Conservation (phyloP, 92 coral and sea anemone species). For the Porites evermanni region DNA sequence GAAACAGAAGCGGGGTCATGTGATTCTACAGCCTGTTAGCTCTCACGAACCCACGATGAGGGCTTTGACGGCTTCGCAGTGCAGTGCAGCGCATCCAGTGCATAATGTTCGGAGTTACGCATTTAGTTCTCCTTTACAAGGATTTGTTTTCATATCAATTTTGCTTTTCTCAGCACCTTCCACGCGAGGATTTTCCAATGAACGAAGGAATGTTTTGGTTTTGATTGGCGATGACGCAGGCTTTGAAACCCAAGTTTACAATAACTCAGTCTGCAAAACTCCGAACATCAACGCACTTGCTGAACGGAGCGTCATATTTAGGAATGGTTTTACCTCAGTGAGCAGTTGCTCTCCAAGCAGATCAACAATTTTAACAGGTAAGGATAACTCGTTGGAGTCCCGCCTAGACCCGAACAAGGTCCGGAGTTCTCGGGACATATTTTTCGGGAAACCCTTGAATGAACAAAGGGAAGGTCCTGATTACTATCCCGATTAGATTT, state of each 20-base stretch:
- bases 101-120: not conserved
- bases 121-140: not conserved
- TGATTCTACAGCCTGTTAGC: too few relatives aligned
- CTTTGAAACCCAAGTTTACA: slow-evolving; percentile 87
- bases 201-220: slow-evolving; percentile 67
- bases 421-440: too few relatives aligned
- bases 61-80: too few relatives aligned
- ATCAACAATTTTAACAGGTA: slow-evolving; percentile 94
- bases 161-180: not conserved
- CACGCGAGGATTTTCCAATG: not conserved
- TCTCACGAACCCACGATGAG: too few relatives aligned
- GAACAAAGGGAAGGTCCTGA: too few relatives aligned
- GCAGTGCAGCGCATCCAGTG: too few relatives aligned
- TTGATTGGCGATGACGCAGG: slow-evolving; percentile 91
- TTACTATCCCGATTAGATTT: too few relatives aligned
- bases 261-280: slow-evolving; percentile 82
- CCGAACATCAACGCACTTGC: slow-evolving; percentile 86
- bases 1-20: too few relatives aligned
- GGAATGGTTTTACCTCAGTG: slow-evolving; percentile 90
- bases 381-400: not conserved
- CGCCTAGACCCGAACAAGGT: not conserved
- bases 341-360: slow-evolving; percentile 97
- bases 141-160: not conserved
- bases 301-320: slow-evolving; percentile 78
- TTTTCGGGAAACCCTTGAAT: too few relatives aligned